A percentile compares a stretch with the other conserved stretches of the same genome.
Conservation (phyloP, 30 jellyfish, hydroid and myxozoan genomes). For the Mastigias papua region DNA sequence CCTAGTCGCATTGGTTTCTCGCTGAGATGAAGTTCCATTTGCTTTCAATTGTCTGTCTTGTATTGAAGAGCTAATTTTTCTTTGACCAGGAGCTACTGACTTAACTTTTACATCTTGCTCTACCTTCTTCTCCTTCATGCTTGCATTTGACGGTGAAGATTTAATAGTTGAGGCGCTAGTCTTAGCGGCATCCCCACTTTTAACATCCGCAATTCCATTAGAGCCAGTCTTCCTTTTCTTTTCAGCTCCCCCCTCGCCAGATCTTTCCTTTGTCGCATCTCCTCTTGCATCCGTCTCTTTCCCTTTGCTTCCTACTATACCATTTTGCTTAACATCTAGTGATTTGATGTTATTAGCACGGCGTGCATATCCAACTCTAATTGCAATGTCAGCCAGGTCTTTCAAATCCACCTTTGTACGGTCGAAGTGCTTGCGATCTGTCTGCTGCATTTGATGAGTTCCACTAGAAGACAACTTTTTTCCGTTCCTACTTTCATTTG, state of each 20-base stretch:
- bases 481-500: not conserved
- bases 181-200: not conserved
- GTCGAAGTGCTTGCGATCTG: slow-evolving; percentile 29
- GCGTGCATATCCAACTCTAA: slow-evolving; percentile 35
- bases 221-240: not conserved
- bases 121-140: not conserved
- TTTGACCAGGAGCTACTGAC: not conserved
- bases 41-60: not conserved
- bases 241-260: not conserved
- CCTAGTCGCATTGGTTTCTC: not conserved
- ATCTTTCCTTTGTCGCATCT: not conserved
- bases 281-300: not conserved
- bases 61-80: not conserved
- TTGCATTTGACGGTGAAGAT: not conserved
- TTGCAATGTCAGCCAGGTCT: slow-evolving; percentile 43
- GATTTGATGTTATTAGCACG: slow-evolving; percentile 29
- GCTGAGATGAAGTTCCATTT: not conserved
- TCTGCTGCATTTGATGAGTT: slow-evolving; percentile 39
- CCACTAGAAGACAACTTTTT: slow-evolving; percentile 12
- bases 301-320: not conserved
- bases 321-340: not conserved
- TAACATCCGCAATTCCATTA: not conserved
- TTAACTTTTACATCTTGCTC: not conserved
- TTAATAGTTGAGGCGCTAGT: not conserved
- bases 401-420: slow-evolving; percentile 42